Evolutionary conservation across 2,888 invertebrate species (phyloP), one percentile per base, ranked within the genome.

Genomic region (Drosophila silvestris): DNA sequence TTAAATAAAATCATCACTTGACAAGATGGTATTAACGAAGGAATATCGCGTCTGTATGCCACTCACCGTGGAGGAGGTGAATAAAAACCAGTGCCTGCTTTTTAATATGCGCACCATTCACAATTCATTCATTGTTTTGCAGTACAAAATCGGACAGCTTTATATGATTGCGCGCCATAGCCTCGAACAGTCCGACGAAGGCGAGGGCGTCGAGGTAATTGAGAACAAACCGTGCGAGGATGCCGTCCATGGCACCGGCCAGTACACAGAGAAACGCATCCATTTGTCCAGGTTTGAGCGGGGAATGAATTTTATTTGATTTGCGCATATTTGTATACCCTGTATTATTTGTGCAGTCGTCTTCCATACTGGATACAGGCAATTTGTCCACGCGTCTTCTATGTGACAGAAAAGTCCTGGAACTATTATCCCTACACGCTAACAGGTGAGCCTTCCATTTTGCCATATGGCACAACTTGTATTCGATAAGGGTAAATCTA

Each of bases 101-200:
- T 47, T 16, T 19, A 12, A 44, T 32, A 32, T 47, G 0, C 9
- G 5, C 3, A 26, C 12, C 1, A 50, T 26, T 30, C 10, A 33
- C 19, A 53, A 52, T 58, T 74, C 58, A 79, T 56, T 30, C 12
- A 59, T 65, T 70, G 72, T 61, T 63, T 74, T 52, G 26, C 92
- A 98, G 98, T 98, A 98, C 93, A 96, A 95, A 81, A 96, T 98
- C 83, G 98, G 98, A 0, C 98, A 98, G 93, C 94, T 98, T 71
- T 98, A 98, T 93, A 98, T 98, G 98, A 98, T 98, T 90, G 98
- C 98, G 3, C 95, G 98, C 60, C 98, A 98, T 92, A 98, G 98
- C 92, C 96, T 96, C 89, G 98, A 98, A 91, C 98, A 98, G 91
- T 97, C 98, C 0, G 96, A 96, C 78, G 96, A 96, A 74, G 97